Percentiles rank a stretch among this genome's conserved stretches.
Conservation (phyloP, 2,113 vertebrate species). For the Aptenodytes patagonicus region DNA sequence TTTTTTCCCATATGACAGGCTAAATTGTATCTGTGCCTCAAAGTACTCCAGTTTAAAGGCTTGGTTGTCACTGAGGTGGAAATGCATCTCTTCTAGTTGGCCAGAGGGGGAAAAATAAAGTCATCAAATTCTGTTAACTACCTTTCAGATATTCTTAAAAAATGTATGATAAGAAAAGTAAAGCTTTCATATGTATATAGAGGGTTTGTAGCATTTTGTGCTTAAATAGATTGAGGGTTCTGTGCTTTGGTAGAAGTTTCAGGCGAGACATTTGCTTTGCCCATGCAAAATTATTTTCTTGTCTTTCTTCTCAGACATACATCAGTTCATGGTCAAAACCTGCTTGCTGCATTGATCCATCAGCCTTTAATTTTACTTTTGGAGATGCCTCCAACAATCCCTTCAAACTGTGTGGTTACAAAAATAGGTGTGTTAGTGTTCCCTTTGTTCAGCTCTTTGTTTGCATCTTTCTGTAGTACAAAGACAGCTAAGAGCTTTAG, state of each 20-base stretch:
- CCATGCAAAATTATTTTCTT: not conserved
- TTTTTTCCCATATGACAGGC: not conserved
- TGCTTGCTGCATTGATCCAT: not conserved
- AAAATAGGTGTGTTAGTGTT: not conserved
- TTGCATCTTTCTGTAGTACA: not conserved
- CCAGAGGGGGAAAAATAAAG: not conserved
- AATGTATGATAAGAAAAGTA: not conserved
- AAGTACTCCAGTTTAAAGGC: not conserved
- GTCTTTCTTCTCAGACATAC: not conserved
- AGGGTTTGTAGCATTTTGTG: not conserved
- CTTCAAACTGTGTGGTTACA: fast-evolving
- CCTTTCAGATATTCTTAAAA: not conserved
- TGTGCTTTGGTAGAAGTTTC: not conserved
- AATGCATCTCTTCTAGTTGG: not conserved
- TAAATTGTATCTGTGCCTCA: not conserved
- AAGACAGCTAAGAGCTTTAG: not conserved
- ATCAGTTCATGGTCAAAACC: not conserved
- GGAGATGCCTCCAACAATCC: not conserved
- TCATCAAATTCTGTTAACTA: not conserved
- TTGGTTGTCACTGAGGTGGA: not conserved
- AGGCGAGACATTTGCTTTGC: not conserved
- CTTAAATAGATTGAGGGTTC: not conserved
- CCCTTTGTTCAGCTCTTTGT: not conserved
- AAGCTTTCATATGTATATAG: not conserved
- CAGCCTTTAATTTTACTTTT: not conserved